Conservation (phyloP, 2,888 invertebrate species). For the Drosophila leonis region DNA sequence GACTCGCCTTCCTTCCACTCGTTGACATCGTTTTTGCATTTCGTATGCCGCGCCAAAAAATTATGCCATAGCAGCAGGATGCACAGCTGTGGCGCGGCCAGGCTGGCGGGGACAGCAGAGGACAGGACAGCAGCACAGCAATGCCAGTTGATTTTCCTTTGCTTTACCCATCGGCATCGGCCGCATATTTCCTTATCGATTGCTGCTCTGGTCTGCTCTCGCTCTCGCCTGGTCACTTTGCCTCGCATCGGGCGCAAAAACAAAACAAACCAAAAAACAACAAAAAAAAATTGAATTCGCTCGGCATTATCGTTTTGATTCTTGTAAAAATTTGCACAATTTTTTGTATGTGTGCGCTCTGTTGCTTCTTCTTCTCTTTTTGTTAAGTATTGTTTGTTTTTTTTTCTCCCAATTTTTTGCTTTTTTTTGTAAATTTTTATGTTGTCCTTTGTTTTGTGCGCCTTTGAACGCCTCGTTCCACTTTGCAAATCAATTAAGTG, state of each 20-base stretch:
- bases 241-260: constrained; percentile 3
- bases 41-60: constrained; percentile 39
- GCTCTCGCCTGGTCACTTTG: constrained; percentile 42
- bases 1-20: constrained; percentile 13
- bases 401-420: neutral
- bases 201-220: constrained; percentile 4
- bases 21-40: constrained; percentile 21
- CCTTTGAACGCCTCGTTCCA: constrained; percentile 55
- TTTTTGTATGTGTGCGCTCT: neutral
- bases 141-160: constrained; percentile 14
- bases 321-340: constrained; percentile 34
- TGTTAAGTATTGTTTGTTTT: constrained; percentile 5
- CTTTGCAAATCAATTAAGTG: constrained; percentile 76
- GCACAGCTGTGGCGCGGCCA: constrained; percentile 1
- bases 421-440: neutral
- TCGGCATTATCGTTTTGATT: constrained; percentile 31
- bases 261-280: neutral
- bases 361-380: constrained; percentile 5
- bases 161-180: constrained; percentile 15
- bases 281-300: constrained; percentile 26
- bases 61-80: constrained; percentile 39
- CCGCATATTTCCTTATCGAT: constrained; percentile 40
- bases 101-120: neutral
- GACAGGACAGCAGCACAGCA: neutral
- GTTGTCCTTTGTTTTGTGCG: constrained; percentile 30